A percentile compares a stretch with the other conserved stretches of the same genome.
Conservation (phyloP, 2,113 vertebrate genomes). For the Percopsis transmontana region DNA sequence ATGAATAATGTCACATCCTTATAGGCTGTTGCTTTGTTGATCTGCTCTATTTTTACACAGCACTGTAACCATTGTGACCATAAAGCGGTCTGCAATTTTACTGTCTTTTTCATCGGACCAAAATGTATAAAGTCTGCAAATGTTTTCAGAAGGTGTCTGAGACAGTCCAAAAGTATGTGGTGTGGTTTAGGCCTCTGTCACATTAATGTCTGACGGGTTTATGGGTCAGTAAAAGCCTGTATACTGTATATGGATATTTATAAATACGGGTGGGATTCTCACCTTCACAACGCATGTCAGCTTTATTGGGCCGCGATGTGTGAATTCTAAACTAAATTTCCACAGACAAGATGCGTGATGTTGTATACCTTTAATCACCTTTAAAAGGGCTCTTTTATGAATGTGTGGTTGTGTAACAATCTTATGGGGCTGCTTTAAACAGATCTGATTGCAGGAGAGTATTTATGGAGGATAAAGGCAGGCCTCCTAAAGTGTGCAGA, state of each 20-base stretch:
- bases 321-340: background rate
- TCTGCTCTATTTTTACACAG: too few species aligned
- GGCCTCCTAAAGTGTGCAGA: too few species aligned
- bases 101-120: too few species aligned
- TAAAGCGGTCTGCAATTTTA: too few species aligned
- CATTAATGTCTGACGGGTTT: slow-evolving; percentile 5
- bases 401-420: background rate
- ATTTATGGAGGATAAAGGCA: too few species aligned
- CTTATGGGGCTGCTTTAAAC: slow-evolving; percentile 3
- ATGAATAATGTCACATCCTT: too few species aligned
- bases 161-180: too few species aligned
- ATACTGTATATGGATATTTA: background rate
- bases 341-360: background rate
- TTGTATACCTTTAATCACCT: background rate
- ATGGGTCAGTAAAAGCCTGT: slow-evolving; percentile 1
- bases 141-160: too few species aligned
- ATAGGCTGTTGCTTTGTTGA: too few species aligned
- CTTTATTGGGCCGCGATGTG: slow-evolving; percentile 10
- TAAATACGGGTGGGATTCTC: slow-evolving; percentile 27
- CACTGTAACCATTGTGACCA: too few species aligned
- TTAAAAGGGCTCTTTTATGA: background rate
- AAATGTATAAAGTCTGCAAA: too few species aligned
- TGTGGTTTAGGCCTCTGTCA: background rate
- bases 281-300: slow-evolving; percentile 4
- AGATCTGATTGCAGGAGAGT: too few species aligned